Base-by-base conservation (phyloP, 2,113 vertebrate genomes). In the Myotis davidii region DNA sequence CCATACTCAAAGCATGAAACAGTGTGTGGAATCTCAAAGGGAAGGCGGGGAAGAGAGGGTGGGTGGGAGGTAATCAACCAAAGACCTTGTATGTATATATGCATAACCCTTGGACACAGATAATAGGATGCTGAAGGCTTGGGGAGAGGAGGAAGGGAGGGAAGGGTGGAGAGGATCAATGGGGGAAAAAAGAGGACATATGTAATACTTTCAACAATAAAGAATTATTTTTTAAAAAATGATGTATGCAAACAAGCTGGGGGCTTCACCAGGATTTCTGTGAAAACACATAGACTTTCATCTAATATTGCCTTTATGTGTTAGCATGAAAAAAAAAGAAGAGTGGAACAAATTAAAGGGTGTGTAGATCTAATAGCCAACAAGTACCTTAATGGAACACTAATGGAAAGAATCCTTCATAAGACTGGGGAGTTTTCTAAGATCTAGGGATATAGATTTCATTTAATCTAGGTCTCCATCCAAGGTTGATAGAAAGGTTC, bases 201-300 rank as follows among this genome's bases (percentile, higher is more conserved):
- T 27, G 25, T 61, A 61, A 61, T 61, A 61, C 59, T 61, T 61
- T 61, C 25, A 61, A 61, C 59, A 61, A 61, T 61, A 61, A 45
- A 45, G 45, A 45, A 61, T 61, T 61, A 61, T 61, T 61, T 25
- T 61, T 61, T 27, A 11, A 25, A 59, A 59, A 96, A 82, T 54
- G 86, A 73, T 85, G 34, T 89, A 39, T 84, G 92, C 90, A 95
- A 96, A 97, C 95, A 95, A 97, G 76, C 94, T 94, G 83, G 72
- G 82, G 78, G 4, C 42, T 85, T 92, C 52, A 94, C 65, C 73
- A 87, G 90, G 54, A 56, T 12, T 79, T 52, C 34, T 91, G 17
- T 67, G 59, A 90, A 94, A 87, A 91, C 70, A 88, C 0, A 5
- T 92, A 94, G 94, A 45, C 32, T 69, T 85, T 61, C 82, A 89